These are phyloP conservation scores for Cheilinus undulatus DNA, from an alignment of 2,113 vertebrate genomes.

Conservation along the genomic window DNA sequence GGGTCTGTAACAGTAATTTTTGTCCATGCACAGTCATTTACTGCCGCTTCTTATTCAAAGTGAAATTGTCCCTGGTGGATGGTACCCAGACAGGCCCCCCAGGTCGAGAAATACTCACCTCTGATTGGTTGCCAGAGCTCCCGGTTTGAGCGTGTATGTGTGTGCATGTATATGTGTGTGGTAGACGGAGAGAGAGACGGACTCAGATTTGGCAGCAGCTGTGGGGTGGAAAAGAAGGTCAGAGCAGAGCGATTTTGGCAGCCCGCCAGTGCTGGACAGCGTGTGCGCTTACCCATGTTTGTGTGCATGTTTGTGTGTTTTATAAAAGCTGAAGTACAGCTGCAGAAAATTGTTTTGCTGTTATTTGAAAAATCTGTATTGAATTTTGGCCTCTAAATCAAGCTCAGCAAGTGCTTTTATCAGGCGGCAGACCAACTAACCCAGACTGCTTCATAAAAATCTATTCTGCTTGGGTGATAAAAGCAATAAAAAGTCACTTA, in stretches of 20 bases:
- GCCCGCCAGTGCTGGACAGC: slow-evolving; percentile 37
- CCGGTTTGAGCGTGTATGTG: slow-evolving; percentile 1
- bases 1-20: slow-evolving; percentile 8
- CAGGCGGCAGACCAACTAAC: slow-evolving; percentile 41
- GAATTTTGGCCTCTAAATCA: slow-evolving; percentile 32
- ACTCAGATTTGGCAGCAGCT: slow-evolving; percentile 74
- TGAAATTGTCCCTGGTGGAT: slow-evolving; percentile 49
- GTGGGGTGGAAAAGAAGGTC: slow-evolving; percentile 74
- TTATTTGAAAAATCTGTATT: slow-evolving; percentile 37
- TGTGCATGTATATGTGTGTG: slow-evolving; percentile 19
- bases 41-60: slow-evolving; percentile 37
- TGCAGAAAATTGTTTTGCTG: slow-evolving; percentile 50
- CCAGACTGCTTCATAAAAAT: slow-evolving; percentile 32
- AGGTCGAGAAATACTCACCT: slow-evolving; percentile 34
- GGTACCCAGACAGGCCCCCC: slow-evolving; percentile 37
- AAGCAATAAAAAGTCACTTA: slow-evolving; percentile 1
- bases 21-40: slow-evolving; percentile 51
- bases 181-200: slow-evolving; percentile 55
- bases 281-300: slow-evolving; percentile 27
- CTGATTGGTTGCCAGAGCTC: slow-evolving; percentile 54
- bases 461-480: background rate
- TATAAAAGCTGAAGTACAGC: slow-evolving; percentile 35
- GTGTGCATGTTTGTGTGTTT: slow-evolving; percentile 25
- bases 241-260: slow-evolving; percentile 61
- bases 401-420: slow-evolving; percentile 11